Evolutionary conservation across 2,888 invertebrate species (phyloP), one percentile per base, ranked within the genome.

Genomic region (Amphiduros pacificus): DNA sequence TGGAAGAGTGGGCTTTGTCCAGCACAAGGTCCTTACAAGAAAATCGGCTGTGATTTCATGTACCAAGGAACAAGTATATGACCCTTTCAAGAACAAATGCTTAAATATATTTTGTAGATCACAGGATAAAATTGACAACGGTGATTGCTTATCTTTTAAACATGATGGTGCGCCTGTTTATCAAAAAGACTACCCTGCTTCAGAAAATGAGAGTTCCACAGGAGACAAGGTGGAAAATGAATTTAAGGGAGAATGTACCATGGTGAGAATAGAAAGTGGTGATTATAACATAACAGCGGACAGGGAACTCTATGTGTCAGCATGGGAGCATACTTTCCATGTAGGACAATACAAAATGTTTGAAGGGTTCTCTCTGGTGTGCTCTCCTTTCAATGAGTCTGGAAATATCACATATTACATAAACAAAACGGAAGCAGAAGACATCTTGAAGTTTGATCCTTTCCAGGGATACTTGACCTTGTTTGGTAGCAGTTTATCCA

Each of bases 401-500:
- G 11, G 11, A 11, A 36, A 36, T 36, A n/a, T n/a, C n/a, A n/a
- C n/a, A n/a, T 36, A 36, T 36, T 36, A 9, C 17, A 36, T 36
- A 11, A 17, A 9, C 36, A 36, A 11, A 36, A 36, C 36, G 17
- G 36, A 17, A 36, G n/a, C n/a, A n/a, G n/a, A n/a, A n/a, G n/a
- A n/a, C n/a, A n/a, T n/a, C n/a, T n/a, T n/a, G n/a, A 36, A 17
- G 17, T 36, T 36, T 36, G 36, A 36, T 31, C 26, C 27, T 9
- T n/a, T 60, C 4, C 67, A 70, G 57, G 32, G 54, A 22, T 31
- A 68, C 14, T 27, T 89, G 55, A 88, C 88, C 17, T 81, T 89
- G 50, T 84, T 88, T 68, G 88, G 88, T 49, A 87, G 89, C 6
- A 82, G 89, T 14, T 87, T 86, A 14, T 86, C 86, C 0, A 77